Evolutionary conservation across 2,888 invertebrate genomes (phyloP), one percentile per base, ranked within the genome.

Genomic region (Koerneria pararmatus): DNA sequence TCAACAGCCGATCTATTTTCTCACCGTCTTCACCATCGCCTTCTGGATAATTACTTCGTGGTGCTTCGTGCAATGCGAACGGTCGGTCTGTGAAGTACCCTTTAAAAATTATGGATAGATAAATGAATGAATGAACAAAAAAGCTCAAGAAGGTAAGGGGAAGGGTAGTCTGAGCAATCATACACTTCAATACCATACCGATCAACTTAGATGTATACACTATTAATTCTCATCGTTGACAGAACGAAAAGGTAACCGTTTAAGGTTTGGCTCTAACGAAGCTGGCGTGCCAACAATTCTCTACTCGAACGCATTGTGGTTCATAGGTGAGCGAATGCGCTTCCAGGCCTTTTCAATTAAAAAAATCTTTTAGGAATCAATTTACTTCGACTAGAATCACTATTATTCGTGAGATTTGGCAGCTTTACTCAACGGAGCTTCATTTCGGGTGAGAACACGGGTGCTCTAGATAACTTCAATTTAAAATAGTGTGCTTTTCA

Each of bases 11-110:
- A 87, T 97, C 90, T 85, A 95, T 89, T 95, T 98, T 80, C 89
- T 99, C 81, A 88, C 98, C 83, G 95, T 95, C 78, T 97, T 98
- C 88, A 97, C 98, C 91, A 92, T 99, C 78, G 94, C 95, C 19
- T 88, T 98, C 75, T 99, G 98, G 98, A 94, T 99, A 85, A 95
- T 97, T 82, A 95, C 95, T 77, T 94, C 94, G 83, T 98, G 98
- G 98, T 93, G 95, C 72, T 88, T 98, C 79, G 89, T 97, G 76
- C 95, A 95, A 83, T 98, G 97, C 85, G 98, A 98, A 88, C 91
- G 95, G 95, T 95, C 15, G 46, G 46, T 15, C 19, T n/a, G 15
- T 19, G 19, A 46, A 19, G 15, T 46, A 19, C 1, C 15, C 46
- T 15, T 46, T 46, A 19, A 19, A 41, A 19, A 41, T 41, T 41